Conservation (phyloP, 1,140 invertebrate genomes). For the Cydia pomonella region DNA sequence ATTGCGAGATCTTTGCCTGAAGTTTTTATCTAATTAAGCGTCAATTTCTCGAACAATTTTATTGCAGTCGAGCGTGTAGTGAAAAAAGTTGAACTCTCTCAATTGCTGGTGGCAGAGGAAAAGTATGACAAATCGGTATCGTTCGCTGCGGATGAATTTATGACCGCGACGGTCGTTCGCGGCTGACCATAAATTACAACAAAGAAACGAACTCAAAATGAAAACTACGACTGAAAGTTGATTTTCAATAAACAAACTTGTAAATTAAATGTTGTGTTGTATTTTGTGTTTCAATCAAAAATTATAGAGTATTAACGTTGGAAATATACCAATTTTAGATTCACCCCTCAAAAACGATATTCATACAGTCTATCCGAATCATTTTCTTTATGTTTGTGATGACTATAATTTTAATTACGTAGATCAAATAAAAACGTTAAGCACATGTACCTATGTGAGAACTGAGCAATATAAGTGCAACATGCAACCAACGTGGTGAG, state of each 20-base stretch:
- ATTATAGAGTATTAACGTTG: not conserved
- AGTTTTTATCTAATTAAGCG: not conserved
- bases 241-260: not conserved
- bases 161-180: constrained; percentile 23
- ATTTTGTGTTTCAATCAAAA: not conserved
- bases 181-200: constrained; percentile 31
- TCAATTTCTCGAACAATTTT: not conserved
- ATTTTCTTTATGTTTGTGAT: not conserved
- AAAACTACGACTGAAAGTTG: constrained; percentile 7
- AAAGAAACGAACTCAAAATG: constrained; percentile 24
- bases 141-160: constrained; percentile 38
- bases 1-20: not conserved
- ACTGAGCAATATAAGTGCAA: not conserved
- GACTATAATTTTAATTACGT: too few species aligned
- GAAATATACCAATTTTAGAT: not conserved
- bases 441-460: not conserved
- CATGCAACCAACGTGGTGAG: constrained; percentile 40
- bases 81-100: constrained; percentile 42
- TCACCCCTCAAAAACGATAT: not conserved
- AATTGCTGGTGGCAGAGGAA: constrained; percentile 47
- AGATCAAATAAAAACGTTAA: not conserved
- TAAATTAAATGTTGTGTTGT: not conserved
- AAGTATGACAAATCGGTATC: constrained; percentile 68
- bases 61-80: constrained; percentile 35
- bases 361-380: not conserved